Conservation (phyloP, 2,113 vertebrate genomes). For the Hippopotamus amphibius region DNA sequence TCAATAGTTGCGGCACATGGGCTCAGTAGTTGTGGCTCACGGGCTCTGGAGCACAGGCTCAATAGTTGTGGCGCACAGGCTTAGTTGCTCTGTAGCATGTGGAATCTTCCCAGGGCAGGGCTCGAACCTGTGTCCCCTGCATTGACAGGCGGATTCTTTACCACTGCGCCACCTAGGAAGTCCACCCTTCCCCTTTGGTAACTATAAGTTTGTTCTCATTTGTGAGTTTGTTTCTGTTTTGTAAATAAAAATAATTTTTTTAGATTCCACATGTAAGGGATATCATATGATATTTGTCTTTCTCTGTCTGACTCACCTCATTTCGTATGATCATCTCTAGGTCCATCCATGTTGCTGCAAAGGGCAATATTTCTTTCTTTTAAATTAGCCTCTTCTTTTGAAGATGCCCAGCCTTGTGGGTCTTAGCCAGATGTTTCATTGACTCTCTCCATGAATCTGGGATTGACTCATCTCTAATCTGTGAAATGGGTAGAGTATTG, state of each 20-base stretch:
- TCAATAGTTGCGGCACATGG: no score
- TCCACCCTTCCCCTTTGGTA: background rate
- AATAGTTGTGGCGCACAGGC: no score
- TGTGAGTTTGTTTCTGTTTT: background rate
- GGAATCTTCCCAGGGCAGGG: no score
- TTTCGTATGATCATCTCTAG: background rate
- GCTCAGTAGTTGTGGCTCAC: no score
- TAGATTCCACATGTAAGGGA: background rate
- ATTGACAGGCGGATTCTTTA: no score
- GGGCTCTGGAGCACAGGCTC: no score
- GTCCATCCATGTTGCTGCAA: background rate
- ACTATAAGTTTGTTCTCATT: background rate
- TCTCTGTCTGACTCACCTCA: background rate
- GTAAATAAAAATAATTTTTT: background rate
- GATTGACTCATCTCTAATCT: background rate
- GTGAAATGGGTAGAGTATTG: background rate
- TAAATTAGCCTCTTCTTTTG: background rate
- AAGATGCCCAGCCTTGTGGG: background rate
- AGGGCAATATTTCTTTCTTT: background rate
- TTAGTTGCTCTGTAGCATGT: no score
- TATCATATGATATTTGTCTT: background rate
- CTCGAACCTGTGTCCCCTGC: no score
- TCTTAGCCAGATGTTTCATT: background rate
- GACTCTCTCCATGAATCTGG: background rate
- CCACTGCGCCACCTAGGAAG: no score